Evolutionary conservation across 2,797 vertebrate species (phyloP), one percentile per base, ranked within the genome.

Genomic region (Urosaurus nigricauda): DNA sequence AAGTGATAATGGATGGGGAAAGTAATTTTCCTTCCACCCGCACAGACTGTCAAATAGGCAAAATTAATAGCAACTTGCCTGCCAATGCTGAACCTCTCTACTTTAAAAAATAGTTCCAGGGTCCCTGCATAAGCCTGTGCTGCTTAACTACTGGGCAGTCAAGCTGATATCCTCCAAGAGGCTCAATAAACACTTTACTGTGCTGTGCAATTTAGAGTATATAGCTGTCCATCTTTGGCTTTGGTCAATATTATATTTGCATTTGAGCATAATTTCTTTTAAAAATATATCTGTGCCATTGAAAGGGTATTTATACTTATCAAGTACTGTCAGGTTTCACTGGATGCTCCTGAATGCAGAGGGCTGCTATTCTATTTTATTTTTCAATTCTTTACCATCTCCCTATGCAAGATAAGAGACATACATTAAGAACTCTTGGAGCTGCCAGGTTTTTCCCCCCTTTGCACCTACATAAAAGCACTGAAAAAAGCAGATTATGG

Each of bases 401-500:
- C 32, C 53, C 75, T 37, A 60, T 58, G 4, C 40, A 75, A 89
- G 75, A 84, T 32, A 79, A 71, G 1, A 88, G 51, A 58, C 5
- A 2, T 65, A 40, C 40, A 19, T 78, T 78, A 70, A 53, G 63
- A 51, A 79, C 63, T 70, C 26, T 68, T 4, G 35, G 21, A 13
- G 26, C n/a, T 68, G 43, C 77, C 32, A 79, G 37, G n/a, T 53
- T 35, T 29, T 8, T 1, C 56, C 4, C 35, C 68, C 37, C 26
- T 81, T 17, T n/a, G 29, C n/a, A 47, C 56, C 40, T 80, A 37
- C 73, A 81, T 73, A 87, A 77, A 51, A 43, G 74, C 83, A 85
- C 90, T 71, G 29, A 29, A 89, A 63, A 60, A 91, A 85, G 87
- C 21, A 16, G 75, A 29, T 70, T 78, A 79, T 85, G 19, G 24